A percentile compares a stretch with the other conserved stretches of the same genome.
These are phyloP conservation scores for Cosmia pyralina DNA, from an alignment of 2,888 invertebrate genomes.

Conservation along the genomic window DNA sequence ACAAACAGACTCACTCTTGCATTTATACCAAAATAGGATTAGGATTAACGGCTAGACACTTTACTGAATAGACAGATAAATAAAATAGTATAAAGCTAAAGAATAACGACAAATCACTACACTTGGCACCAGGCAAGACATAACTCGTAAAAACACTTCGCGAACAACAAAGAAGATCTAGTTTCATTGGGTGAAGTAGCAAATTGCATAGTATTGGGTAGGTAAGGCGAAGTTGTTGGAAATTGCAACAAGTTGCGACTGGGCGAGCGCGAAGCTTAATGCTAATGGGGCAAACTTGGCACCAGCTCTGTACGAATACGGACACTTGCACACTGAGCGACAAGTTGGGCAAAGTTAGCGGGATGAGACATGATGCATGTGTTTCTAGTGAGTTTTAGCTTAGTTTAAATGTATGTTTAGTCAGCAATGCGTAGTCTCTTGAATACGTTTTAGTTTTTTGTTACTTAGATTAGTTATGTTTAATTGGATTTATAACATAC, in stretches of 20 bases:
- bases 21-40: no score
- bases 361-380: slow-evolving; percentile 41
- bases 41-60: background rate
- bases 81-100: background rate
- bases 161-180: slow-evolving; percentile 47
- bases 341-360: slow-evolving; percentile 62
- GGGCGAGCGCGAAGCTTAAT: slow-evolving; percentile 72
- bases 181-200: slow-evolving; percentile 65
- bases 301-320: slow-evolving; percentile 58
- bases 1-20: no score
- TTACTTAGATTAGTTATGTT: background rate
- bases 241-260: slow-evolving; percentile 81
- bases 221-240: slow-evolving; percentile 66
- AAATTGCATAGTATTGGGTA: slow-evolving; percentile 70
- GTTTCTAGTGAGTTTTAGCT: slow-evolving; percentile 33
- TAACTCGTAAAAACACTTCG: slow-evolving; percentile 16
- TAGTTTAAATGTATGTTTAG: slow-evolving; percentile 27
- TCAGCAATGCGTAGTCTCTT: slow-evolving; percentile 4
- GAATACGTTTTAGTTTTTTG: background rate
- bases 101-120: slow-evolving; percentile 7
- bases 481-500: background rate
- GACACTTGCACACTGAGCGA: slow-evolving; percentile 55
- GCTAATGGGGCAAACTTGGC: slow-evolving; percentile 77
- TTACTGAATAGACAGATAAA: background rate
- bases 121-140: slow-evolving; percentile 3